Conservation (phyloP, 2,888 invertebrate genomes). For the Drosophila anomelani region DNA sequence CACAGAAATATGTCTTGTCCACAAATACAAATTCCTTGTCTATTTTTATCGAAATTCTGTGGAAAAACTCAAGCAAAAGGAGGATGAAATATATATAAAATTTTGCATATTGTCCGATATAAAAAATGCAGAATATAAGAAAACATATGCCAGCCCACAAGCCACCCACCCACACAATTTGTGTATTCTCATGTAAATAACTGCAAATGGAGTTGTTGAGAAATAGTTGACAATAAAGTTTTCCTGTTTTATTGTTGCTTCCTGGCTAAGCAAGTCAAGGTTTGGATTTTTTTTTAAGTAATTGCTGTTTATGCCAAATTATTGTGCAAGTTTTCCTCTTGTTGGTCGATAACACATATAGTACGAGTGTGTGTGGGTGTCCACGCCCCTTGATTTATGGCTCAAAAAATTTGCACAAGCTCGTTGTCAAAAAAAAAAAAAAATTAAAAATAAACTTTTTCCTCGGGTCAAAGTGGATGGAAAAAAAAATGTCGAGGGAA, state of each 20-base stretch:
- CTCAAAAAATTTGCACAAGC: conserved; percentile 57
- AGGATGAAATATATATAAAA: conserved; percentile 17
- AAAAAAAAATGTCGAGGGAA: conserved; percentile 15
- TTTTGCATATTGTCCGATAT: conserved; percentile 30
- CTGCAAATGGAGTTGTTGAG: conserved; percentile 56
- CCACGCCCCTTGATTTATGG: conserved; percentile 72
- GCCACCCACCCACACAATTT: conserved; percentile 1
- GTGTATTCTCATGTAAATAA: conserved; percentile 54
- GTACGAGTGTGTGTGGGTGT: conserved; percentile 4
- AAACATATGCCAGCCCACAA: conserved; percentile 12
- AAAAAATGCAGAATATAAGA: conserved; percentile 29
- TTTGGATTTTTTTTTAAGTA: conserved; percentile 61
- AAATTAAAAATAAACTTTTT: conserved; percentile 31
- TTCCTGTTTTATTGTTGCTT: conserved; percentile 17
- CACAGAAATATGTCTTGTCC: conserved; percentile 15
- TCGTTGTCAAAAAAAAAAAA: conserved; percentile 67
- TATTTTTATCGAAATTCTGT: conserved; percentile 34
- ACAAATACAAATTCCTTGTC: conserved; percentile 9
- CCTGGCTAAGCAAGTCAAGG: conserved; percentile 54
- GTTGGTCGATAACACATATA: conserved; percentile 28
- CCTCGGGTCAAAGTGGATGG: conserved; percentile 26
- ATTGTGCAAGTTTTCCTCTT: conserved; percentile 44
- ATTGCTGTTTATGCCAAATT: conserved; percentile 75
- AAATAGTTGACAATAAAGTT: conserved; percentile 65
- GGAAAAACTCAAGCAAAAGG: conserved; percentile 8